phyloP scores from a whole-genome alignment of 2,113 vertebrate genomes.

The Agapornis roseicollis region DNA sequence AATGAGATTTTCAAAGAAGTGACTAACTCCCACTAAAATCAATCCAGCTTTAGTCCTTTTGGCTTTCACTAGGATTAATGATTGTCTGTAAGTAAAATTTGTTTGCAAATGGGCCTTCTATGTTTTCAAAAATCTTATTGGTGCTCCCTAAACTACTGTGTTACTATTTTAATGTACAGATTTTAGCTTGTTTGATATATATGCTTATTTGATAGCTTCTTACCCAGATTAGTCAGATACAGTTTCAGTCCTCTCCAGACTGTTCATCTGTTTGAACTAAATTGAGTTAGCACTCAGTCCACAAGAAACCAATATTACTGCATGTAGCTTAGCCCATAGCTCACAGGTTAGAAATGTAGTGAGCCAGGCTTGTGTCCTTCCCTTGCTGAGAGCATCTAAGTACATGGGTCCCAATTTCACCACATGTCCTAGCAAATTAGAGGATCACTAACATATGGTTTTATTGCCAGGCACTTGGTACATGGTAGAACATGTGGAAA shows the following conservation, averaged over 20 bases:
- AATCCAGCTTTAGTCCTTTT: background rate
- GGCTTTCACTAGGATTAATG: slow-evolving; percentile 22
- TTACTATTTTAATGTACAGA: background rate
- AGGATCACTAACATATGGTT: background rate
- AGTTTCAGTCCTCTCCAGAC: background rate
- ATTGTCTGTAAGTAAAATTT: background rate
- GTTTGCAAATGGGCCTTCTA: background rate
- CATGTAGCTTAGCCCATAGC: background rate
- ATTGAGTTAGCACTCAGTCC: background rate
- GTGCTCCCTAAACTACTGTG: background rate
- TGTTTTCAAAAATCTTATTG: background rate
- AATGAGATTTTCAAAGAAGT: slow-evolving; percentile 55
- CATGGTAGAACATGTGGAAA: background rate
- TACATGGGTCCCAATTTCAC: background rate
- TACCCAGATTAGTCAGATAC: background rate
- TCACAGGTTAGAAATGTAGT: background rate
- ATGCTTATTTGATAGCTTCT: background rate
- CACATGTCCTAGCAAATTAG: background rate
- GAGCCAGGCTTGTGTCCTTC: background rate
- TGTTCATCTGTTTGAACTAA: background rate
- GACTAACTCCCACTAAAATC: slow-evolving; percentile 26
- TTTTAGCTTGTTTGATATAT: background rate
- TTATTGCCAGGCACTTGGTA: background rate
- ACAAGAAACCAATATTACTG: background rate
- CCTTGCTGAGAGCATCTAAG: background rate